A percentile compares a stretch with the other conserved stretches of the same genome.
These are phyloP conservation scores for Panagrolaimus sp. DNA, from an alignment of 1,140 invertebrate species.

Conservation along the genomic window DNA sequence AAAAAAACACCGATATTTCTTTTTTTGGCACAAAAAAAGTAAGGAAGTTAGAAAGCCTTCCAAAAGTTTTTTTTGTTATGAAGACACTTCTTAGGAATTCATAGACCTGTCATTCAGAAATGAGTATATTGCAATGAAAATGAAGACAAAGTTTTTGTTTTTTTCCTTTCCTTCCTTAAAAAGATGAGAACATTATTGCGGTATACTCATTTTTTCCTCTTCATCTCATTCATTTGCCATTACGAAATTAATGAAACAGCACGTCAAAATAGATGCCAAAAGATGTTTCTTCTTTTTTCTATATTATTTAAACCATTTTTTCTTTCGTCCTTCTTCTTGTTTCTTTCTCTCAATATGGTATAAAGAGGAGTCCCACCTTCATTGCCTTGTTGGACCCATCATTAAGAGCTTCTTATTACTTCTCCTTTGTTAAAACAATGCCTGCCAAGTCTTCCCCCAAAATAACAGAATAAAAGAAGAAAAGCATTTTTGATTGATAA, in stretches of 20 bases:
- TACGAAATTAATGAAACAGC: constrained; percentile 17
- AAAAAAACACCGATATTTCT: too few species aligned
- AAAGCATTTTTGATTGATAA: constrained; percentile 10
- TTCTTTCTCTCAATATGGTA: too few species aligned
- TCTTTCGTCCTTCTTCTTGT: too few species aligned
- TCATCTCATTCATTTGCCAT: not conserved
- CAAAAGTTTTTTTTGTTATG: too few species aligned
- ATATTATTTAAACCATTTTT: too few species aligned
- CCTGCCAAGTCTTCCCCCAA: not conserved
- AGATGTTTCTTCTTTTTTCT: too few species aligned
- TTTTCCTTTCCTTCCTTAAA: not conserved
- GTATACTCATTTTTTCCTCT: not conserved
- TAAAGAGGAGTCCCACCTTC: too few species aligned
- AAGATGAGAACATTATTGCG: not conserved
- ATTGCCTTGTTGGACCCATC: too few species aligned
- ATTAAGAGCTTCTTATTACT: not conserved
- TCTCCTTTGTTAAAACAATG: constrained; percentile 12
- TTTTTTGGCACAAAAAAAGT: too few species aligned
- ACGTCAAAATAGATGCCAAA: not conserved
- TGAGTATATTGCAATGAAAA: constrained; percentile 12
- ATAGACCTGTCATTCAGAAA: constrained; percentile 17
- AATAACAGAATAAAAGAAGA: too few species aligned
- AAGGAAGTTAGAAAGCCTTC: too few species aligned
- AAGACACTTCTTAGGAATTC: constrained; percentile 11
- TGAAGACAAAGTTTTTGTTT: not conserved